These are phyloP conservation scores for Mionectes olivaceus DNA, from an alignment of 2,797 vertebrate species.

Conservation along the genomic window DNA sequence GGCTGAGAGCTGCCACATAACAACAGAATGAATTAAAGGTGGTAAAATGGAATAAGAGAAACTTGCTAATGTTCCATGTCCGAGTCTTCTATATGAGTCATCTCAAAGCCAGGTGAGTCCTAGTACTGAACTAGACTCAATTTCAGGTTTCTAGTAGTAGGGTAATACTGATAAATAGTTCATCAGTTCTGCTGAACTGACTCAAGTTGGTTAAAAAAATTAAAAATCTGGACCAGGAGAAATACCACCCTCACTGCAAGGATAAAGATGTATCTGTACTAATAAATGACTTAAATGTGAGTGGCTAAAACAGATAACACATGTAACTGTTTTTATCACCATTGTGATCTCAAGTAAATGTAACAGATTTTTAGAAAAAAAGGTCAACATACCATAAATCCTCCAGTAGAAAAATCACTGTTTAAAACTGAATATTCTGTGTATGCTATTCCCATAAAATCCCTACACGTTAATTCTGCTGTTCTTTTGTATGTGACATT, in stretches of 20 bases:
- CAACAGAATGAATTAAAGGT: neutral
- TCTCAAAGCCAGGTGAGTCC: neutral
- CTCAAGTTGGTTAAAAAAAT: neutral
- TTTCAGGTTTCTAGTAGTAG: neutral
- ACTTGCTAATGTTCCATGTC: fast-evolving
- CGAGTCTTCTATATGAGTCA: fast-evolving
- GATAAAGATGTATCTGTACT: neutral
- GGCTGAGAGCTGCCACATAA: neutral
- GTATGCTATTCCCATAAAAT: neutral
- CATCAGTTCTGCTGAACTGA: neutral
- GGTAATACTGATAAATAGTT: neutral
- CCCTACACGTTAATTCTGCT: neutral
- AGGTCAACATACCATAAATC: neutral
- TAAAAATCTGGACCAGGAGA: neutral
- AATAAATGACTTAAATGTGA: neutral
- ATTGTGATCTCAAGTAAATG: neutral
- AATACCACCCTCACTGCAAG: neutral
- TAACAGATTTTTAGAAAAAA: constrained; percentile 31
- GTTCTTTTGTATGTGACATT: neutral
- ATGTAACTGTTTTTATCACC: neutral
- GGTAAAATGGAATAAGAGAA: neutral
- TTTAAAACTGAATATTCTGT: constrained; percentile 28
- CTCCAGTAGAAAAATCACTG: constrained; percentile 44
- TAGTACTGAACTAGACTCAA: neutral
- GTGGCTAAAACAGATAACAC: constrained; percentile 9